Evolutionary conservation across 2,113 vertebrate species (phyloP), one percentile per base, ranked within the genome.

Genomic region (Serilophus lunatus): DNA sequence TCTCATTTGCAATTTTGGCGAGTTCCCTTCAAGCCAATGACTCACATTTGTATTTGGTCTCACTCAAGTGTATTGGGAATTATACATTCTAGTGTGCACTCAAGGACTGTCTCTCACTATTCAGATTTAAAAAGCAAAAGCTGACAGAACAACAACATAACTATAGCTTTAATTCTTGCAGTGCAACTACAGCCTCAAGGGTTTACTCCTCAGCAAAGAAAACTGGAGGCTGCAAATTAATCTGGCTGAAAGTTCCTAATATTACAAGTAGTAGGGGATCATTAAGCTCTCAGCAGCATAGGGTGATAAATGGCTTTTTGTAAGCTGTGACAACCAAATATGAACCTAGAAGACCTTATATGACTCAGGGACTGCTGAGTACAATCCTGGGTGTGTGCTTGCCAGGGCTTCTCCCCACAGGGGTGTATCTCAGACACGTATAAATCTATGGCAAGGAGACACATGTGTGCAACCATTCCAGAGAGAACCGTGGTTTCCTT

Each of bases 101-200:
- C 13, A 4, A 25, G 12, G 31, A 26, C 44, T 82, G 56, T 42
- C 86, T 86, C 50, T 86, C 65, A 53, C 36, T 49, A n/a, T 61
- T 84, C 40, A 89, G 53, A 89, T 47, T 45, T 44, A 76, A 93
- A 80, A 38, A 88, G 65, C 80, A 29, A 12, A 63, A 78, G 70
- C 8, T 60, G 74, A 82, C 38, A 87, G 61, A 31, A 68, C 70
- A 88, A 78, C 35, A 70, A 57, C 6, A 0, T 53, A 86, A 86
- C 70, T 45, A 68, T 4, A 82, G 83, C 36, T 95, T 91, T 91
- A 81, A 92, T 94, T 71, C 61, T 53, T 69, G 49, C 61, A 68
- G 45, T 29, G 81, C 49, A 76, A 72, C 66, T 61, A 54, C 69
- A 82, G 78, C 45, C 82, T 74, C 70, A 31, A 69, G 86, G 75